phyloP scores from a whole-genome alignment of 2,113 vertebrate species.

The Terrapene triunguis region DNA sequence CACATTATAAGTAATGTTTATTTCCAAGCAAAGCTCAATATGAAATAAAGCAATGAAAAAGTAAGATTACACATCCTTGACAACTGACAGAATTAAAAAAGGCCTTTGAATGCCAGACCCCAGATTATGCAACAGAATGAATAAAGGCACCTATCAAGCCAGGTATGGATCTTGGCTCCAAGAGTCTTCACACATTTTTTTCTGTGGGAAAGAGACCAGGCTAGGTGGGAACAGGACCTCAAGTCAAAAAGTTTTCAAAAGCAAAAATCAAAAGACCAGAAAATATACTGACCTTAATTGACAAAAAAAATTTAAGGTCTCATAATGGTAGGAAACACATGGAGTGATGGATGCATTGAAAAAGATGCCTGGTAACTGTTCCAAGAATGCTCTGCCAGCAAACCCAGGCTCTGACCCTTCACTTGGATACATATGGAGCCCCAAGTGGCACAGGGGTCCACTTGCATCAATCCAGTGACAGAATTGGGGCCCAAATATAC shows the following conservation, averaged over 20 bases:
- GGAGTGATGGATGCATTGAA: neutral
- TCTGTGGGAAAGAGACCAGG: neutral
- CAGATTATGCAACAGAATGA: neutral
- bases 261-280: neutral
- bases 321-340: neutral
- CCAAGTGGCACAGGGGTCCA: neutral
- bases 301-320: neutral
- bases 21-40: neutral
- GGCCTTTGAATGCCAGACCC: rapidly evolving
- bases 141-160: rapidly evolving
- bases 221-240: neutral
- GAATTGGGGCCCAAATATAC: neutral
- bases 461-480: neutral
- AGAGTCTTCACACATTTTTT: rapidly evolving
- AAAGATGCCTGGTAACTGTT: neutral
- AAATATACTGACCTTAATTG: neutral
- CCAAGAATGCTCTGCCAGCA: neutral
- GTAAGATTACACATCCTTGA: neutral
- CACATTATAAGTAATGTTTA: rapidly evolving
- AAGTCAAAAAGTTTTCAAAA: rapidly evolving
- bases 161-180: neutral
- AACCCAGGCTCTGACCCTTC: neutral
- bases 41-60: neutral
- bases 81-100: rapidly evolving
- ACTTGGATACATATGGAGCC: neutral